These are phyloP conservation scores for Lingula anatina DNA, from an alignment of 2,888 invertebrate species.

Conservation along the genomic window DNA sequence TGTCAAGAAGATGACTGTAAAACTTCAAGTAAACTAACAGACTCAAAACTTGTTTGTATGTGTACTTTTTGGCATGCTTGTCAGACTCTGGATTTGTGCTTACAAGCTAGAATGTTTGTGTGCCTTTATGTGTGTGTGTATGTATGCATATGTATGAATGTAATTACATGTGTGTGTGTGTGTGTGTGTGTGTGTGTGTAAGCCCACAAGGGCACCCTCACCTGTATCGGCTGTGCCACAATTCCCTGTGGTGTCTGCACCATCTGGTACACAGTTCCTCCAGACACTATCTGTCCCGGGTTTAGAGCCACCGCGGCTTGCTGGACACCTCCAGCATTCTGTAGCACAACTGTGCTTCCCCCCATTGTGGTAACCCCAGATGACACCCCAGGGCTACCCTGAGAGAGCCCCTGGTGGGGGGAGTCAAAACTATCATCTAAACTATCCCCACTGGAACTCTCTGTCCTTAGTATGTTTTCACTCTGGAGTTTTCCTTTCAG, in stretches of 20 bases:
- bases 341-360: slow-evolving; percentile 31
- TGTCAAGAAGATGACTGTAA: too few relatives aligned
- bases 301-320: slow-evolving; percentile 39
- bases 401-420: neutral
- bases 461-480: slow-evolving; percentile 43
- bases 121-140: too few relatives aligned
- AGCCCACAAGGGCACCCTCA: slow-evolving; percentile 17
- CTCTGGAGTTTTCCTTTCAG: slow-evolving; percentile 64
- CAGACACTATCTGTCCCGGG: slow-evolving; percentile 50
- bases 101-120: too few relatives aligned
- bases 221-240: slow-evolving; percentile 54
- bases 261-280: slow-evolving; percentile 54
- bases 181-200: too few relatives aligned
- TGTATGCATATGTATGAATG: too few relatives aligned
- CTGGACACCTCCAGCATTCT: slow-evolving; percentile 24
- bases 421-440: neutral
- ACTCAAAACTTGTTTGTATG: neutral
- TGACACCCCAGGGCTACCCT: slow-evolving; percentile 13
- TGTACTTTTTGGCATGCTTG: neutral
- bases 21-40: neutral
- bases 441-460: slow-evolving; percentile 5
- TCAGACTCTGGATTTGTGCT: too few relatives aligned
- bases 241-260: slow-evolving; percentile 55
- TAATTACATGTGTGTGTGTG: too few relatives aligned
- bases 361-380: slow-evolving; percentile 13